Base-by-base conservation (phyloP, 2,888 invertebrate species). In the Colostygia pectinataria region DNA sequence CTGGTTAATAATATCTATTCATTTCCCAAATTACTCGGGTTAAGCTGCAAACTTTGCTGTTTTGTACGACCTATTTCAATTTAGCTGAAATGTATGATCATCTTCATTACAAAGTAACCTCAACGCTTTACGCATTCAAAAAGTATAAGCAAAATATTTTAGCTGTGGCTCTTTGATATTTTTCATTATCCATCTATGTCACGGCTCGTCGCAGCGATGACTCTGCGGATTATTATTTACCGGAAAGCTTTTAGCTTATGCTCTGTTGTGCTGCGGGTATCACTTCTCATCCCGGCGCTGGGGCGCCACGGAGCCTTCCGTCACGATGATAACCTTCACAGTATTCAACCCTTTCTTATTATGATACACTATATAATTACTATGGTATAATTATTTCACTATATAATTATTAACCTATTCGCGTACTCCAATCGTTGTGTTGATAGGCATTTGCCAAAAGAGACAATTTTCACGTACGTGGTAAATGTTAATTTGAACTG, bases 241-340 rank as follows among this genome's bases (percentile, higher is more conserved):
- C 57, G 59, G 58, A 59, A 62, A 52, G 61, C 63, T 69, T 67
- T 71, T 63, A 62, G 64, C 66, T 66, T 67, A 57, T 62, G 54
- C 61, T 57, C 59, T 61, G 62, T 66, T 59, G 59, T 56, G 55
- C 51, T 56, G 55, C 41, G 56, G n/a, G 51, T 59, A 53, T 46
- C 52, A 44, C 40, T 59, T 31, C 53, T 56, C 61, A 55, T 52
- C 59, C 53, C 49, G 14, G 14, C 24, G 34, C 29, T 40, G 4
- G 2, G 20, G 5, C 20, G 20, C 3, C 20, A n/a, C n/a, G n/a
- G n/a, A n/a, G 20, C 20, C 20, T 6, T 5, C 6, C 49, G 60
- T 67, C 68, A 68, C 49, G 53, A 51, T 64, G 57, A 63, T 57
- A 57, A 62, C 63, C 63, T 63, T 37, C 39, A 34, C 39, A 45